Evolutionary conservation across 2,797 vertebrate genomes (phyloP), one percentile per base, ranked within the genome.

Genomic region (Molothrus aeneus): DNA sequence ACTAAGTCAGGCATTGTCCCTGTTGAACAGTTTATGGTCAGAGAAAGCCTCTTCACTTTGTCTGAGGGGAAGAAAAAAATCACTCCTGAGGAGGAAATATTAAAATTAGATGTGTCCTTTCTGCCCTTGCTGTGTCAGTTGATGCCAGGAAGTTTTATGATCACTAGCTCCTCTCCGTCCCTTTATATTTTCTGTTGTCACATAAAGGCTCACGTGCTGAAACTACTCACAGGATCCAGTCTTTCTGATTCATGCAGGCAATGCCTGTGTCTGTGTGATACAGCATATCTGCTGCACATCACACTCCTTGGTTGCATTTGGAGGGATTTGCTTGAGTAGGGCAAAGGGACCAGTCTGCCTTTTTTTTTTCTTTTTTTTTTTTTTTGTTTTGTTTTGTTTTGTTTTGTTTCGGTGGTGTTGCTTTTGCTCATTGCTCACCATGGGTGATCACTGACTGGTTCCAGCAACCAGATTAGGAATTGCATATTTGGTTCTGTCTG

Each of bases 71-170:
- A 79, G 40, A 40, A 57, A 92, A 92, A 87, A 86, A 43, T 0
- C 42, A 65, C 32, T 94, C 24, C 43, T 4, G 0, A 61, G 38
- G 56, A 92, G 40, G 28, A 88, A 93, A 82, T 80, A 75, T 87
- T 93, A 77, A 95, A 93, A 93, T 84, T 74, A 65, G 32, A 38
- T 6, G 8, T 51, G n/a, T 70, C 43, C 42, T 91, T 88, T 88
- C 73, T 86, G 65, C 69, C 69, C 36, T 86, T 88, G 68, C 59
- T 91, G 17, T 89, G 72, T 92, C 82, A 84, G 69, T 68, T 92
- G 77, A 53, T 84, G 85, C 82, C 48, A 60, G 84, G 72, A 92
- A 93, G 79, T 95, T 96, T 93, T 93, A 77, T 80, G 81, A 71
- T 80, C 79, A 16, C 65, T 88, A 81, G 70, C 36, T 88, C n/a